These are phyloP conservation scores for Drosophila trapezifrons DNA, from an alignment of 1,140 invertebrate species.

Conservation along the genomic window DNA sequence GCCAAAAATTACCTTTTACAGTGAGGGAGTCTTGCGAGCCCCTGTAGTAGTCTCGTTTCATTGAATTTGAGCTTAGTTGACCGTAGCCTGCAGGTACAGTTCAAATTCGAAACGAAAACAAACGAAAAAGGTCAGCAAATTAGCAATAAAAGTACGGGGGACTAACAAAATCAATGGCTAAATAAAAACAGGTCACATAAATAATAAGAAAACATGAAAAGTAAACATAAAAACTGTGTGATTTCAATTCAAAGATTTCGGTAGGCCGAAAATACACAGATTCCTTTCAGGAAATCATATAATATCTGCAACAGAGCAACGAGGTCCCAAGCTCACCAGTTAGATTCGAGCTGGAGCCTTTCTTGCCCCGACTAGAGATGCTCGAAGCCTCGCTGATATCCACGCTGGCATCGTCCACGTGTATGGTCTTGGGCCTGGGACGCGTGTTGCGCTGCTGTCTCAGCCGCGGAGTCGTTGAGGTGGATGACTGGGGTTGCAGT, in stretches of 20 bases:
- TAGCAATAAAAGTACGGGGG: slow-evolving; percentile 28
- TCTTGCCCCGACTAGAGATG: slow-evolving; percentile 90
- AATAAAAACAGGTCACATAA: slow-evolving; percentile 29
- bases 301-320: neutral
- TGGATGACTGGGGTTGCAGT: slow-evolving; percentile 67
- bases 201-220: slow-evolving; percentile 54
- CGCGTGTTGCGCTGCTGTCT: slow-evolving; percentile 86
- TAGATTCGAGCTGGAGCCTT: slow-evolving; percentile 92
- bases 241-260: slow-evolving; percentile 22
- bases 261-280: slow-evolving; percentile 19
- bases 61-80: slow-evolving; percentile 86
- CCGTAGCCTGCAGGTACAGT: slow-evolving; percentile 69
- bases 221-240: slow-evolving; percentile 18
- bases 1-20: slow-evolving; percentile 85
- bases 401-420: slow-evolving; percentile 91
- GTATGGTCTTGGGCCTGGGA: slow-evolving; percentile 93
- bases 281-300: neutral
- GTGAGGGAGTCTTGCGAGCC: slow-evolving; percentile 94
- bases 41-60: slow-evolving; percentile 94
- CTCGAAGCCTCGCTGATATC: slow-evolving; percentile 90
- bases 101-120: slow-evolving; percentile 83
- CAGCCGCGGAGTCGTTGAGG: slow-evolving; percentile 86
- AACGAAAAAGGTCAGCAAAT: slow-evolving; percentile 54
- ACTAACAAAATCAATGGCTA: slow-evolving; percentile 30
- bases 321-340: slow-evolving; percentile 86